Conservation (phyloP, 1,140 invertebrate genomes). For the Leptinotarsa defecta region DNA sequence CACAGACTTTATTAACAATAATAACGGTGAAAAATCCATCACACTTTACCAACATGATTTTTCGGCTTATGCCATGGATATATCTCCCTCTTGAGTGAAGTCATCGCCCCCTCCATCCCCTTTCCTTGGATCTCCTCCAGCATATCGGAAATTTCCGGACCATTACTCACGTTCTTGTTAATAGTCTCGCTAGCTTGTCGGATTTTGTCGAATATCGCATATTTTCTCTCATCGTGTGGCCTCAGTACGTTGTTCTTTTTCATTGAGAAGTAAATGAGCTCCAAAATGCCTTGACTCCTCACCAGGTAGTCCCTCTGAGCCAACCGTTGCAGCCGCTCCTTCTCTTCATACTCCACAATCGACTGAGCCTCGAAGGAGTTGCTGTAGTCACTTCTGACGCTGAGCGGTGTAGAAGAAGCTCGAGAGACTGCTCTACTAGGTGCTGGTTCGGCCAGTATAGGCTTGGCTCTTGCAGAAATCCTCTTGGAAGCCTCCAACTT, state of each 20-base stretch:
- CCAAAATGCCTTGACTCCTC: slow-evolving; percentile 66
- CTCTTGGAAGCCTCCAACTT: slow-evolving; percentile 52
- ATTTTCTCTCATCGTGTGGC: slow-evolving; percentile 59
- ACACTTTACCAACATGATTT: slow-evolving; percentile 15
- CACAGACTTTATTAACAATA: no score
- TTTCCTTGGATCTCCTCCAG: slow-evolving; percentile 40
- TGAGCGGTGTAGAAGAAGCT: neutral
- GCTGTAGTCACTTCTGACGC: slow-evolving; percentile 27
- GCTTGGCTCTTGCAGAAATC: slow-evolving; percentile 37
- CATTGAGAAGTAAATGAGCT: slow-evolving; percentile 64
- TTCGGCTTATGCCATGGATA: slow-evolving; percentile 58
- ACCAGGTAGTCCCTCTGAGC: slow-evolving; percentile 67
- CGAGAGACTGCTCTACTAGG: slow-evolving; percentile 12
- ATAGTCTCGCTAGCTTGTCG: slow-evolving; percentile 41
- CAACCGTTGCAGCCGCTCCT: slow-evolving; percentile 62
- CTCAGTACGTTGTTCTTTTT: slow-evolving; percentile 59
- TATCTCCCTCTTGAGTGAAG: neutral
- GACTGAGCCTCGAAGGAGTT: slow-evolving; percentile 66
- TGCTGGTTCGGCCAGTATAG: slow-evolving; percentile 6
- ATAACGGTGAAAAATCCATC: neutral
- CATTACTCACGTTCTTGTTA: slow-evolving; percentile 36
- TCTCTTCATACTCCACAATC: slow-evolving; percentile 69
- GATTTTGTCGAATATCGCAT: slow-evolving; percentile 55
- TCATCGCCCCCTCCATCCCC: slow-evolving; percentile 29
- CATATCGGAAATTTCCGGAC: slow-evolving; percentile 45